phyloP scores from a whole-genome alignment of 1,140 invertebrate species.

The Heterodera schachtii region DNA sequence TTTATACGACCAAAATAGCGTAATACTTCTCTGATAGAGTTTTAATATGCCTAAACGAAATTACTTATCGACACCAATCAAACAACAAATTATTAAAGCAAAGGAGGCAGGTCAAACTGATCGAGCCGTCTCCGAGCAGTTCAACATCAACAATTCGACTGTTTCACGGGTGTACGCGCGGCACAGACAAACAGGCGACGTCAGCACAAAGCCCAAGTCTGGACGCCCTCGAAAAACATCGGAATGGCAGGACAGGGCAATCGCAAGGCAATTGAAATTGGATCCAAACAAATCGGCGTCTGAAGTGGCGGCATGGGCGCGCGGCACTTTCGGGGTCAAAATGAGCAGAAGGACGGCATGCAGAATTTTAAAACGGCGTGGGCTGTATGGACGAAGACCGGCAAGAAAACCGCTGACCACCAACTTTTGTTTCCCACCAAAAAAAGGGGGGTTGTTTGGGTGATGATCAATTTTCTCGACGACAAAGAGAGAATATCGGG shows the following conservation, averaged over 20 bases:
- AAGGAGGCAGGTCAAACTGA: conserved; percentile 8
- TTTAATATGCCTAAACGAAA: conserved; percentile 1
- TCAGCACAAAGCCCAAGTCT: not conserved
- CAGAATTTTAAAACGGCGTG: conserved; percentile 25
- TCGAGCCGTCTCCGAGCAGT: not conserved
- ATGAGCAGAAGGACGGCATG: conserved; percentile 27
- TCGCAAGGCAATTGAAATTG: conserved; percentile 17
- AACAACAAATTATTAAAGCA: conserved; percentile 9
- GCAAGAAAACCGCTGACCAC: conserved; percentile 34
- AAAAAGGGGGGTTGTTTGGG: too few species aligned
- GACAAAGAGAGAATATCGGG: too few species aligned
- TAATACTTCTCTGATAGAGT: too few species aligned
- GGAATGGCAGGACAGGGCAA: conserved; percentile 16
- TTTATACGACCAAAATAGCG: too few species aligned
- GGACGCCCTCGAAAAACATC: conserved; percentile 26
- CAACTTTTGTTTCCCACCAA: too few species aligned
- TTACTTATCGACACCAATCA: conserved; percentile 14
- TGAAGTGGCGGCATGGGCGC: conserved; percentile 21
- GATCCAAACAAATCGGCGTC: conserved; percentile 18
- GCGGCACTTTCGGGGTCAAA: conserved; percentile 3
- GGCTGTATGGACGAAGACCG: conserved; percentile 20
- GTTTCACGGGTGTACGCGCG: conserved; percentile 4
- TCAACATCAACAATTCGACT: not conserved
- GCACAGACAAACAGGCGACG: not conserved
- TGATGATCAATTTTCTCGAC: too few species aligned